Base-by-base conservation (phyloP, 2,113 vertebrate genomes). In the Eublepharis macularius region DNA sequence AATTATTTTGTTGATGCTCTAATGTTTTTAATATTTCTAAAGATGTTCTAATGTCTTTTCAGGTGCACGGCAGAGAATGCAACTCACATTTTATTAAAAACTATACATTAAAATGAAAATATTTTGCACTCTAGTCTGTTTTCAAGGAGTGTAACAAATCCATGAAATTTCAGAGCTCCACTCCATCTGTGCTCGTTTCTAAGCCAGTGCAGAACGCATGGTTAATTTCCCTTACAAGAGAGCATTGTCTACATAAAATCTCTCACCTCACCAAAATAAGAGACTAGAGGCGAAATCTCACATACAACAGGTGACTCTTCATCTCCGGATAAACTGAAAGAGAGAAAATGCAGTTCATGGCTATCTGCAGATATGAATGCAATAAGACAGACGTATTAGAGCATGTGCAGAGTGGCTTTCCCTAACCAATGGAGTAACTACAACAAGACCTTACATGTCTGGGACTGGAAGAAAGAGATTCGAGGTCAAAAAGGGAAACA, bases 201-300 rank as follows among this genome's bases (percentile, higher is more conserved):
- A 65, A 21, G 29, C 39, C 39, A 66, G 63, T 21, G 16, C 54
- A 21, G 21, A 57, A 21, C 21, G 34, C n/a, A 74, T 32, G 12
- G 45, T 13, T 16, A 24, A 19, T 57, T n/a, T 4, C 69, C 26
- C 6, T 39, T 57, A 39, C 12, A 75, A 57, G 10, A 36, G 8
- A 34, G 7, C n/a, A 41, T 4, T 10, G 34, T 19, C 80, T 72
- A 60, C 65, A 65, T 0, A 73, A 29, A 65, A 4, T 86, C 43
- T 79, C 97, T 98, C 89, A 99, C 98, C 98, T 99, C 98, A 94
- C 98, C 98, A 79, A 96, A 97, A 85, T 98, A 99, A 10, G 98
- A 99, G 41, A 99, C 96, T 80, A 98, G 91, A 0, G 98, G 98
- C 4, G 98, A 98, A 89, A 99, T 97, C 96, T 99, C 98, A 91